phyloP scores from a whole-genome alignment of 2,797 vertebrate genomes.

The Anisognathus igniventris region DNA sequence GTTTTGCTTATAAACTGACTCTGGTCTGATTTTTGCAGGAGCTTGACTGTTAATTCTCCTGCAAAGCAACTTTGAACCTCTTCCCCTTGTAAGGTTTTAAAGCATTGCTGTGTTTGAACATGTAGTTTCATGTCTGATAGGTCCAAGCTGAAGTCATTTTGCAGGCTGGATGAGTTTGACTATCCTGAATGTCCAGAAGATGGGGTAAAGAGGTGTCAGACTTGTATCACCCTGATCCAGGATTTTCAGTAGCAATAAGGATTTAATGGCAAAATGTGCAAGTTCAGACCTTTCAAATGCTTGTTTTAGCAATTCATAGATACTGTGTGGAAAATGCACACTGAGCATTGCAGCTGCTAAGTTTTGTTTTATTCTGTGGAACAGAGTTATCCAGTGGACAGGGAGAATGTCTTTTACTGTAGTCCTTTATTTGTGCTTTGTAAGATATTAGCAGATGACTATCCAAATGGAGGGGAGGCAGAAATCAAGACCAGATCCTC shows the following conservation, averaged over 20 bases:
- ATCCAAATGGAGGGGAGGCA: not conserved
- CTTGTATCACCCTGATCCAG: not conserved
- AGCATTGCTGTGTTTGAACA: not conserved
- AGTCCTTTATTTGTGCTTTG: not conserved
- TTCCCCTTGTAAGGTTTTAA: not conserved
- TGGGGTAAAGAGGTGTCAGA: not conserved
- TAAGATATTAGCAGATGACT: not conserved
- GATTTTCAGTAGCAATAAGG: not conserved
- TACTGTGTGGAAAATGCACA: not conserved
- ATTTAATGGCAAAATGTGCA: not conserved
- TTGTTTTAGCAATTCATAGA: not conserved
- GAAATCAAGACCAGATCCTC: not conserved
- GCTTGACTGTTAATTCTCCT: not conserved
- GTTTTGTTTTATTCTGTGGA: not conserved
- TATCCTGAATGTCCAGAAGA: not conserved
- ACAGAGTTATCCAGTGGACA: not conserved
- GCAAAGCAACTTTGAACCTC: not conserved
- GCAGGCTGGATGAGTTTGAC: not conserved
- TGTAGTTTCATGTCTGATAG: not conserved
- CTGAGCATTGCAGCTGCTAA: not conserved
- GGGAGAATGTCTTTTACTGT: not conserved
- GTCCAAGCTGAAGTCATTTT: not conserved
- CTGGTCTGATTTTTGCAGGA: not conserved
- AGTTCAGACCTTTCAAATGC: not conserved
- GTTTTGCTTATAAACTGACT: not conserved